Conservation (phyloP, 1,140 invertebrate species). For the Solenopsis invicta region DNA sequence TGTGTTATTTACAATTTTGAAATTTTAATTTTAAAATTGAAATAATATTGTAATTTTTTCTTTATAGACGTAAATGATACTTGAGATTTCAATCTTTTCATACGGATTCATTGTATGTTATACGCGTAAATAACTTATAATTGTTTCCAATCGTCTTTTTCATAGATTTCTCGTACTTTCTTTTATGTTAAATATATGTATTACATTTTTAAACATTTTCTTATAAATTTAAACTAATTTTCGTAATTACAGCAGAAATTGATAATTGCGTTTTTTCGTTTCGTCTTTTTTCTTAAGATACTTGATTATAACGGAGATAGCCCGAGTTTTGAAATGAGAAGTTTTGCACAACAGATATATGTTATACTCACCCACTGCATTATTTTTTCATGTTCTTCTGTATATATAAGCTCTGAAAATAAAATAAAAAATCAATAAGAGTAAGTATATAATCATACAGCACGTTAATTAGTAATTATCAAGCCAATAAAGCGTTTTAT, state of each 20-base stretch:
- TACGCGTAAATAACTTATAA: too few relatives aligned
- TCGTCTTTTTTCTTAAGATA: not conserved
- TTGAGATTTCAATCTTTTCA: too few relatives aligned
- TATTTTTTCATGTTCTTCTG: constrained; percentile 56
- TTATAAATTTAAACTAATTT: constrained; percentile 6
- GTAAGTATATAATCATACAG: constrained; percentile 6
- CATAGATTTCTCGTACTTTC: not conserved
- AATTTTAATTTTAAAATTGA: too few relatives aligned
- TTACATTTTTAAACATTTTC: constrained; percentile 6
- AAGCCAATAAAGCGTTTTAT: not conserved
- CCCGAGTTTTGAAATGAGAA: constrained; percentile 7
- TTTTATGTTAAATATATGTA: not conserved
- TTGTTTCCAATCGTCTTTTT: not conserved
- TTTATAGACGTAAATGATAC: too few relatives aligned
- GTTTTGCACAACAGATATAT: not conserved
- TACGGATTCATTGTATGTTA: too few relatives aligned
- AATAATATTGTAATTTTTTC: too few relatives aligned
- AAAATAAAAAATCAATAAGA: constrained; percentile 31
- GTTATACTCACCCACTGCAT: constrained; percentile 64
- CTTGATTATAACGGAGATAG: not conserved
- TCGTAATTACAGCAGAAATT: not conserved
- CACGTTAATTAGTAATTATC: not conserved
- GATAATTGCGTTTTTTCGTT: not conserved
- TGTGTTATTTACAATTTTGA: not conserved
- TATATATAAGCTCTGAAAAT: constrained; percentile 56